Base-by-base conservation (phyloP, 2,797 vertebrate genomes). In the Sandelia bainsii region DNA sequence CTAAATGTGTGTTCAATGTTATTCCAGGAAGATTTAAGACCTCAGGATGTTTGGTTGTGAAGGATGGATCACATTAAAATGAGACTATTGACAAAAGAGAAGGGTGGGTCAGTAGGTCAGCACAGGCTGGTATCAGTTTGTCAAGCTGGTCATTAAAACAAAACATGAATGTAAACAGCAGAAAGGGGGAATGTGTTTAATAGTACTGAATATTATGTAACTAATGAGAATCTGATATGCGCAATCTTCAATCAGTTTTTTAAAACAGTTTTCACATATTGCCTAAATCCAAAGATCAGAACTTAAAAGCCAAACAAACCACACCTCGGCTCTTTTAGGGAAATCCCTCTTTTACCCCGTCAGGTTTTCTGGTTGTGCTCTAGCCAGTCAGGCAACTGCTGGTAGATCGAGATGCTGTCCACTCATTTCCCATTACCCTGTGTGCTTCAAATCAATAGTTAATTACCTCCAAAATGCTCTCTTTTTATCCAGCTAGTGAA, bases 371-470 rank as follows among this genome's bases (percentile, higher is more conserved):
- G 65, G 68, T 68, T 56, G 50, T 44, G 60, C 44, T 62, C 56
- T 27, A 54, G 62, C 57, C 83, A 75, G 70, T 56, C 63, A 49
- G 54, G 44, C 25, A 0, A 59, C 77, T 59, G 72, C 57, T 65
- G 17, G 44, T 62, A 58, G 62, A 87, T 91, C 84, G 72, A 91
- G 86, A 88, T 67, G 75, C 77, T 74, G 83, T 83, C 88, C 70
- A 75, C 83, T 87, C 74, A 83, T 93, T 93, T 90, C 91, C 89
- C 87, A 90, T 93, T 91, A 92, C 86, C 80, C 90, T 82, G 76
- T 81, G 73, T 80, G 80, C 86, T 91, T 88, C 56, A 75, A 91
- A 94, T 95, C 94, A 93, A 95, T 95, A 94, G 85, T 91, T 94
- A 93, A 95, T 95, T 94, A 92, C 91, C 80, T 83, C 81, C 75